Evolutionary conservation across 2,797 vertebrate species (phyloP), one percentile per base, ranked within the genome.

Genomic region (Semaprochilodus insignis): DNA sequence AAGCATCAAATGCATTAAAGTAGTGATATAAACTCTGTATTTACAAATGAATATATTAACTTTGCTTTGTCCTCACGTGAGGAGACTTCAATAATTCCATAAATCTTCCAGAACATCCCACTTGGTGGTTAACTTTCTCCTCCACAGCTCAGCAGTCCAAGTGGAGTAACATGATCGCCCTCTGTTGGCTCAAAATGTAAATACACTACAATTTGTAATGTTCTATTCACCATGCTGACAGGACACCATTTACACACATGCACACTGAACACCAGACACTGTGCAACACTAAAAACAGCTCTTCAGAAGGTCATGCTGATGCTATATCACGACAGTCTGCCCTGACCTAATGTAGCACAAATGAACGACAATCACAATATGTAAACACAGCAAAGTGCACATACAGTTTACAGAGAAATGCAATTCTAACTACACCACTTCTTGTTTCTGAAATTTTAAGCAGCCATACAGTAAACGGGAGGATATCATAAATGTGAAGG

Each of bases 31-130:
- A 78, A n/a, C 73, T 71, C 67, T 74, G 31, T 77, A 77, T 85
- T 80, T 86, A 86, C 84, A 86, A 63, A 69, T n/a, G n/a, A 72
- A 82, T 80, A 80, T 70, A 86, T 74, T 51, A 17, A 15, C 54
- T 75, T 67, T 34, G 7, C 19, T 60, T 31, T 71, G 13, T 62
- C 55, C 62, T 71, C 48, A 77, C 3, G 23, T 14, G 75, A 31
- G 78, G 52, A 70, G 63, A 65, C 40, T 66, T 80, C 40, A 76
- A 7, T 51, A 31, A 48, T 23, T 78, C 27, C 55, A 81, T 31
- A 54, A n/a, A 87, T 69, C 59, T 70, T 77, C 62, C 66, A 60
- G n/a, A 74, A 85, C 62, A 21, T 3, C 63, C 57, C 51, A 54
- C 44, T 76, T 48, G 34, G 66, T 78, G 79, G 25, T 82, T 59